Evolutionary conservation across 2,113 vertebrate genomes (phyloP), one percentile per base, ranked within the genome.

Genomic region (Eleginops maclovinus): DNA sequence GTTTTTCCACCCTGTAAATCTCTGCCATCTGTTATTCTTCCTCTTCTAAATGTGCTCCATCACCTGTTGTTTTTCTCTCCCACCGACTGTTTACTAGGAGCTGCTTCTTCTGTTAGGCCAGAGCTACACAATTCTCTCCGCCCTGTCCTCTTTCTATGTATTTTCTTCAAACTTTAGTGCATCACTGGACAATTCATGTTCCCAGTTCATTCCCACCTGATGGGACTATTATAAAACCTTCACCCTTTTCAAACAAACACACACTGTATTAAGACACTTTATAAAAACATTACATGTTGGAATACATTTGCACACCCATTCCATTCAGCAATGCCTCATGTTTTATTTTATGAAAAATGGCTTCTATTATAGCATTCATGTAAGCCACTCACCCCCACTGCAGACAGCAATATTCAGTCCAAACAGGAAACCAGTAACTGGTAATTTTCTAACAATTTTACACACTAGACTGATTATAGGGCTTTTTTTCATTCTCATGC

Each of bases 11-110:
- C 69, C 64, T 67, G 46, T 62, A 82, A 76, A 70, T 71, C 58
- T 71, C 64, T 22, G 77, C 59, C 16, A 55, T 81, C 66, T 85
- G 73, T 76, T 78, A 47, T 22, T 31, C 14, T 14, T 56, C 53
- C 49, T 19, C 63, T 77, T 63, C 22, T 49, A 49, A 82, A 77
- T 82, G 22, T 44, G 62, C 47, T 51, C 50, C 28, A 1, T 85
- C 73, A 75, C 79, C 76, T 76, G 76, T 74, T 79, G 84, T 71
- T 82, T 72, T 66, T 55, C 50, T 54, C 54, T 65, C 26, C 36
- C 14, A 40, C 64, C 17, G 24, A 66, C 67, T 77, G 55, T 79
- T 54, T 24, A 40, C 19, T 51, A 16, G 26, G 6, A 19, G 12
- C 7, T 46, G 46, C 77, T 31, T 10, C 28, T 19, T 64, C 21